A percentile compares a stretch with the other conserved stretches of the same genome.
Evolutionary conservation across 1,140 invertebrate genomes (phyloP).

Genomic region (Halictus rubicundus): DNA sequence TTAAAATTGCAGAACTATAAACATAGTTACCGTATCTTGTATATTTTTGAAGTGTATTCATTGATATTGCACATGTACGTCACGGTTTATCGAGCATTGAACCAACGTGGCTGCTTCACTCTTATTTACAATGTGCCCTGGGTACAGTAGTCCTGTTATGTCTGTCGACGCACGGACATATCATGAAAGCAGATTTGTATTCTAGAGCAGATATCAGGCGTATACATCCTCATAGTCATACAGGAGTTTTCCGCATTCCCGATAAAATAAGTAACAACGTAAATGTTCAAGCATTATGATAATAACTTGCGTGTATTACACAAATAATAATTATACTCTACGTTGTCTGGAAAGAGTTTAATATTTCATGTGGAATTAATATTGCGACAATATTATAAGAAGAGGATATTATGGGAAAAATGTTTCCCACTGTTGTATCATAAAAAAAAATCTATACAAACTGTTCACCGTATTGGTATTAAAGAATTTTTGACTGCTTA

Average conservation of each 20-base stretch:
- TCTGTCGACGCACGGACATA: neutral
- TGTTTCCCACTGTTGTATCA: no score
- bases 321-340: neutral
- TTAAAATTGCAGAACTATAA: neutral
- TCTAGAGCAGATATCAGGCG: constrained; percentile 7
- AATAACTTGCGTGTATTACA: neutral
- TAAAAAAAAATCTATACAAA: no score
- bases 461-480: no score
- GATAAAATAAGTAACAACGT: neutral
- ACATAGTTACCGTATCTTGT: neutral
- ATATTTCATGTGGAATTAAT: no score
- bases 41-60: neutral
- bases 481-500: no score
- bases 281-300: neutral
- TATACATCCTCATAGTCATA: neutral
- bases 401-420: no score
- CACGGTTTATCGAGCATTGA: constrained; percentile 2
- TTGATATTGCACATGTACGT: neutral
- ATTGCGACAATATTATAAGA: no score
- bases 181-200: constrained; percentile 16
- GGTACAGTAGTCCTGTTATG: neutral
- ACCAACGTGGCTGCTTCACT: constrained; percentile 1
- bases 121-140: constrained; percentile 10
- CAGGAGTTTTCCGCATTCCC: neutral
- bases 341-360: no score